Base-by-base conservation (phyloP, 2,797 vertebrate species). In the Neoniphon sammara region DNA sequence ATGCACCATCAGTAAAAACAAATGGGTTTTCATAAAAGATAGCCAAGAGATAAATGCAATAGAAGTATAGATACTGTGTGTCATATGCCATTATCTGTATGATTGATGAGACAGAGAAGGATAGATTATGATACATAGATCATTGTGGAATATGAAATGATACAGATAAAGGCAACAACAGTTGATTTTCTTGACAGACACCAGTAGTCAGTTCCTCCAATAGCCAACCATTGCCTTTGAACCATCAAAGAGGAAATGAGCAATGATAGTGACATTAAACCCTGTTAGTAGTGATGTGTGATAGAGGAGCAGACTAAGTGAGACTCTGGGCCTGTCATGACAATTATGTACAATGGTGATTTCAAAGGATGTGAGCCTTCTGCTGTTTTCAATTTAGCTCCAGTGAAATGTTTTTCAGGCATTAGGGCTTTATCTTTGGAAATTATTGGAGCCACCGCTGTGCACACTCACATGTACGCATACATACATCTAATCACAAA, bases 241-340 rank as follows among this genome's bases (percentile, higher is more conserved):
- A n/a, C 11, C 39, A 17, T 62, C 23, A 7, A 11, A 20, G 44
- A 31, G 46, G 61, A 49, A 30, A 50, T 31, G 61, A 47, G 44
- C 31, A 23, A 47, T 47, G 42, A 30, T 18, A 30, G 21, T 46
- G 18, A 30, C 61, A n/a, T 18, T 27, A 63, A 17, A 23, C 17
- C 25, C 20, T 36, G 15, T 30, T 64, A 50, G 25, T 11, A 10
- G 44, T 20, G 44, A 63, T 20, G 25, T 31, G 36, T 23, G 15
- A 21, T n/a, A 36, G 18, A 9, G 21, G 34, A 59, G 56, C 56
- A n/a, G 34, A 39, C 18, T 21, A 23, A 14, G 18, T 23, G 61
- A 49, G 61, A 18, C 20, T 62, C 23, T 17, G 42, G 42, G 59
- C 7, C 21, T 62, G 60, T 64, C 61, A 31, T 50, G 17, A 64